Base-by-base conservation (phyloP, 1,140 invertebrate species). In the Megalonaias nervosa region DNA sequence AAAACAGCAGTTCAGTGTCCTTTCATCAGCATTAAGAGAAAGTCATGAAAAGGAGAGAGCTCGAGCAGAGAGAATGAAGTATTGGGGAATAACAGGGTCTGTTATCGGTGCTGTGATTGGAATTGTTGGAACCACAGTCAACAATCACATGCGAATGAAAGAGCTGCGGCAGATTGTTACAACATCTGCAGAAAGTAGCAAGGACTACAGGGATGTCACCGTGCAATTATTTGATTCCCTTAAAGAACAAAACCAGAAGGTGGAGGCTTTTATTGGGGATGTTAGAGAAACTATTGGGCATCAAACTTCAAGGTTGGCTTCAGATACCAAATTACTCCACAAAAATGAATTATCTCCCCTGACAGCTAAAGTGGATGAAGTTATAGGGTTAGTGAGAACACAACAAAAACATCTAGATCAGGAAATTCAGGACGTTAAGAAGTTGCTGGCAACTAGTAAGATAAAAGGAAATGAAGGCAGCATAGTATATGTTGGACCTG, bases 71-170 rank as follows among this genome's bases (percentile, higher is more conserved):
- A 91, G 93, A 81, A 95, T 94, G 73, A 95, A 95, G 88, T 95
- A 95, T 84, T 95, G 94, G 94, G 95, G 94, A 70, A 92, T 95
- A 66, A 93, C 94, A 26, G 94, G 94, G 19, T 95, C 94, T 11
- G 90, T 95, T 81, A 87, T 94, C 62, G 94, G 94, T 23, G 94
- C 94, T 55, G 87, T 93, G 0, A 91, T 95, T 12, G 94, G 94
- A 23, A 93, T 95, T 78, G 85, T 93, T 11, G 94, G 94, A 55
- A 93, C 93, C 11, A 93, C 93, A 6, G 90, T 94, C 48, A 94
- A 93, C 84, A 94, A 94, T 82, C 90, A 92, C 71, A 86, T 94
- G 21, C 92, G 93, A 85, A 94, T 94, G 93, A 91, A 91, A 67
- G 93, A 94, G 88, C 91, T 95, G 67, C 87, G 93, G 26, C 91